These are phyloP conservation scores for Tichodroma muraria DNA, from an alignment of 2,113 vertebrate genomes.

Conservation along the genomic window DNA sequence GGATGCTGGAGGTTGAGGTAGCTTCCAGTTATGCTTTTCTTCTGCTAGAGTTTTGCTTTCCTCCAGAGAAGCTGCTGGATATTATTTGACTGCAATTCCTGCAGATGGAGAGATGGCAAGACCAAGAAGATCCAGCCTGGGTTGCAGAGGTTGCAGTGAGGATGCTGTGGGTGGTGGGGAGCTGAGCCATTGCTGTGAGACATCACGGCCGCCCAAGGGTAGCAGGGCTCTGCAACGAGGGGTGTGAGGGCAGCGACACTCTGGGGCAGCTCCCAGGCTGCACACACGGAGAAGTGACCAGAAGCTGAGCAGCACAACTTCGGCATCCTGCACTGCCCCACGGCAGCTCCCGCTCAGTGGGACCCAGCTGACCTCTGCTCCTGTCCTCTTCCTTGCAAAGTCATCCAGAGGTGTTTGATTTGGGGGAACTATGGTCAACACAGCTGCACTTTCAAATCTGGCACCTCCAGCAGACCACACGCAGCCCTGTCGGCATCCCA, in stretches of 20 bases:
- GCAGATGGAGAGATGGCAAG: not conserved
- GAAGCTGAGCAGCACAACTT: not conserved
- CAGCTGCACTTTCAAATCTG: not conserved
- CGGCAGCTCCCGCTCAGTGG: accelerated
- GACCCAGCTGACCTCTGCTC: not conserved
- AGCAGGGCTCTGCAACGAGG: not conserved
- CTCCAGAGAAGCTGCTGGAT: not conserved
- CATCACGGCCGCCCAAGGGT: accelerated
- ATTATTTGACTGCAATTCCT: not conserved
- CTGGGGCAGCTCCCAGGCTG: not conserved
- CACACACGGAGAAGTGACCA: accelerated
- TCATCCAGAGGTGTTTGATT: not conserved
- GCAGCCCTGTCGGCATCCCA: accelerated
- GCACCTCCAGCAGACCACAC: accelerated
- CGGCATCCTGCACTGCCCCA: not conserved
- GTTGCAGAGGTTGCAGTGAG: not conserved
- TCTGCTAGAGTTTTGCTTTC: not conserved
- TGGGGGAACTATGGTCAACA: not conserved
- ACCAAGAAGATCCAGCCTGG: not conserved
- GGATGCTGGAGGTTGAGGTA: not conserved
- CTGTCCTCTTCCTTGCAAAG: not conserved
- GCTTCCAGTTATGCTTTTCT: not conserved
- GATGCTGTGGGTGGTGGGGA: not conserved
- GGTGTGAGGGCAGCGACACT: not conserved
- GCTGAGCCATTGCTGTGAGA: not conserved